Evolutionary conservation across 2,113 vertebrate genomes (phyloP).

Genomic region (Puma concolor): DNA sequence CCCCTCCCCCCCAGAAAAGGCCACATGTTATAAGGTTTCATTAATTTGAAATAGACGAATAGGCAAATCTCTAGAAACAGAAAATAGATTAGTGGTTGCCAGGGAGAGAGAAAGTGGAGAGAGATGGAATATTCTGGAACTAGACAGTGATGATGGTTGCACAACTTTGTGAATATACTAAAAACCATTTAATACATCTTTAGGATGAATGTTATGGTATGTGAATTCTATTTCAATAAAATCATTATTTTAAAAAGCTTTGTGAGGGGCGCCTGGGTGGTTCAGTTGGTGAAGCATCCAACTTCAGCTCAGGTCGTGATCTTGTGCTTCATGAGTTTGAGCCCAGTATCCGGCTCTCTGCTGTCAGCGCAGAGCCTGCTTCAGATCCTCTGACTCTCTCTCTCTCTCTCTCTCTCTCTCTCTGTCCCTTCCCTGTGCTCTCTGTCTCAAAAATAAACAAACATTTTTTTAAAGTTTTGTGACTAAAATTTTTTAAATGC

Average conservation of each 20-base stretch:
- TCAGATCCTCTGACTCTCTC: too few relatives aligned
- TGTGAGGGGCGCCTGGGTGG: background rate
- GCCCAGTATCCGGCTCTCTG: too few relatives aligned
- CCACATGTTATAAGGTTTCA: too few relatives aligned
- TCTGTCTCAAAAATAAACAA: too few relatives aligned
- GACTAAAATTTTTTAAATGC: background rate
- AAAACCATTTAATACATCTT: background rate
- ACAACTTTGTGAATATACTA: background rate
- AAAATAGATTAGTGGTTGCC: background rate
- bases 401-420: too few relatives aligned
- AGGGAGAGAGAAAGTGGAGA: background rate
- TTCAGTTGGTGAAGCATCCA: too few relatives aligned
- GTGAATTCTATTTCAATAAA: background rate
- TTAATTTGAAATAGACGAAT: background rate
- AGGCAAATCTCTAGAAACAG: background rate
- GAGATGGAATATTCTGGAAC: background rate
- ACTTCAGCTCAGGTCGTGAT: too few relatives aligned
- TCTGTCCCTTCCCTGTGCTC: too few relatives aligned
- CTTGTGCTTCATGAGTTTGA: too few relatives aligned
- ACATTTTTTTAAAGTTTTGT: background rate
- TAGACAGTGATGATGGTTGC: background rate
- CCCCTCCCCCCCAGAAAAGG: background rate
- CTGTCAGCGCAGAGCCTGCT: too few relatives aligned
- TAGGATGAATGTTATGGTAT: background rate
- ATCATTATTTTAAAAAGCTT: background rate